A percentile compares a stretch with the other conserved stretches of the same genome.
Conservation (phyloP, 2,113 vertebrate genomes). For the Sminthopsis crassicaudata region DNA sequence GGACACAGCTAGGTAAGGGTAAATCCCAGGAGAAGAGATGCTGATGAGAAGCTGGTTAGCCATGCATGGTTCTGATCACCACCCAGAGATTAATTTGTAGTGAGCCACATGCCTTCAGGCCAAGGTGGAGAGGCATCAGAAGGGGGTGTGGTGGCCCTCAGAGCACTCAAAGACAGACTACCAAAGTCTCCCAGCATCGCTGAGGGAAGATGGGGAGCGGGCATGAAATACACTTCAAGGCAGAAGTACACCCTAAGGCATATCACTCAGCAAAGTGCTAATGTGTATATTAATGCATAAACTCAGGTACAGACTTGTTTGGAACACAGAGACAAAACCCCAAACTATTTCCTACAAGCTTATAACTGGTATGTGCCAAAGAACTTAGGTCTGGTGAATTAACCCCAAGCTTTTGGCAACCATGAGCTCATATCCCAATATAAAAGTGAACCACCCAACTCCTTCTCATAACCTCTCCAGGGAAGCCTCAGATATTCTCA, state of each 20-base stretch:
- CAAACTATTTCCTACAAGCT: not conserved
- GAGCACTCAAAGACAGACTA: not conserved
- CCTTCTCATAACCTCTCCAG: not conserved
- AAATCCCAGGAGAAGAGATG: not conserved
- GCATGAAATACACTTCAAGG: not conserved
- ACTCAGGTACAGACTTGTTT: not conserved
- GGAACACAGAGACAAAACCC: not conserved
- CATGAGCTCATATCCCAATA: not conserved
- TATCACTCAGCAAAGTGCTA: rapidly evolving
- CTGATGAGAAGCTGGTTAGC: not conserved
- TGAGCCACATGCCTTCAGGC: not conserved
- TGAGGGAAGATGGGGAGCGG: not conserved
- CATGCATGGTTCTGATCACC: not conserved
- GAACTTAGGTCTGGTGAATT: not conserved
- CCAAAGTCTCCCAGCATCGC: not conserved
- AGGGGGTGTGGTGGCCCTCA: slow-evolving; percentile 8
- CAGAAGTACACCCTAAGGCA: not conserved
- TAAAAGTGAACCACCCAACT: not conserved
- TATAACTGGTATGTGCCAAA: not conserved
- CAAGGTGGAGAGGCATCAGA: not conserved
- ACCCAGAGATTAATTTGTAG: not conserved
- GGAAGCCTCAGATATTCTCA: not conserved
- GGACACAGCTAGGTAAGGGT: not conserved
- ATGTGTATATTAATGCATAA: rapidly evolving
- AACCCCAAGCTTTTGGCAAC: not conserved